phyloP scores from a whole-genome alignment of 2,888 invertebrate species.

The Philereme transversata region DNA sequence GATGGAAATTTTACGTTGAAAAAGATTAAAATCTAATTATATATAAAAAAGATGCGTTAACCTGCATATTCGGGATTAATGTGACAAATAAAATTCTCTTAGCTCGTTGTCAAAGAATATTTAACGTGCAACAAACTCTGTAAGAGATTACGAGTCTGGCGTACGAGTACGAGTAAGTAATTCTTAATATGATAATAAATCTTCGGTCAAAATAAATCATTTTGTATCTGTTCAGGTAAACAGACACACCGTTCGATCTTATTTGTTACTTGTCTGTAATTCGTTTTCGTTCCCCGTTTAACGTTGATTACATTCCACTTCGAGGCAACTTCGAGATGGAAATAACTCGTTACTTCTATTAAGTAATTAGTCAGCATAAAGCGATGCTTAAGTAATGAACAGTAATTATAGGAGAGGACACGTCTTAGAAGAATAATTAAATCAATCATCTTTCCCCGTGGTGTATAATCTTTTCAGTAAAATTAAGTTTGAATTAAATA shows the following conservation, averaged over 20 bases:
- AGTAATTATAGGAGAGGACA: conserved; percentile 83
- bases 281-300: conserved; percentile 67
- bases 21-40: background rate
- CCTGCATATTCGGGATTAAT: background rate
- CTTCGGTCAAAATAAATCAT: background rate
- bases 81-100: no score
- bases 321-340: conserved; percentile 59
- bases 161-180: no score
- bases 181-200: no score
- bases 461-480: conserved; percentile 79
- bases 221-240: conserved; percentile 34
- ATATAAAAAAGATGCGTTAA: background rate
- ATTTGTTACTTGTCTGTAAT: conserved; percentile 70
- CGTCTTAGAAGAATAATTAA: conserved; percentile 81
- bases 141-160: no score
- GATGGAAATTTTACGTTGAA: conserved; percentile 32
- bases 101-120: no score
- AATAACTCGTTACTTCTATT: conserved; percentile 83
- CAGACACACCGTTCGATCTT: conserved; percentile 53
- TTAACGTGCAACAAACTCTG: no score
- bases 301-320: conserved; percentile 75
- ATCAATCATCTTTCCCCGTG: conserved; percentile 78
- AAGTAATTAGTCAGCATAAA: conserved; percentile 82
- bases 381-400: conserved; percentile 83
- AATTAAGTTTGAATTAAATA: conserved; percentile 78